Base-by-base conservation (phyloP, 2,888 invertebrate species). In the Octodonta nipae region DNA sequence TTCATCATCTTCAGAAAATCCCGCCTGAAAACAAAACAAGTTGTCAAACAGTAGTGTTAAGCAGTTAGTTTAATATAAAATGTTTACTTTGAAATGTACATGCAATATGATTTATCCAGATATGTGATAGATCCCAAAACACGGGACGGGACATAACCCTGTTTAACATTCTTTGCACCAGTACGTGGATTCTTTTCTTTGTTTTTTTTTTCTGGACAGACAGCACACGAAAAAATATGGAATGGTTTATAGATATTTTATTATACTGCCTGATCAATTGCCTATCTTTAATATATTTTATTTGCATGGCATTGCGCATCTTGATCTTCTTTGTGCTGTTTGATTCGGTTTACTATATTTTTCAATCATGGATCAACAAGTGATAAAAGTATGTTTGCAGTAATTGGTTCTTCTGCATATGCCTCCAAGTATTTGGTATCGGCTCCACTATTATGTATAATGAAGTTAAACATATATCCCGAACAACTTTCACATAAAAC, bases 391-490 rank as follows among this genome's bases (percentile, higher is more conserved):
- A 36, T 26, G 24, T 14, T 30, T 7, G 26, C 20, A 15, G 15
- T 13, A 16, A 15, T 30, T 11, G 35, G 22, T 27, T 15, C 28
- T 4, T 7, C 10, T 14, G 10, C 24, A 13, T 25, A 27, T 8
- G 5, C 10, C 6, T 13, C 13, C 10, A 5, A 5, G 13, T 28
- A 28, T 5, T 28, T 28, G 5, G 28, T 28, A 26, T 10, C 28
- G 5, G 28, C 13, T 15, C 28, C 28, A 6, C 12, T n/a, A n/a
- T n/a, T 28, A 10, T 28, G 5, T 13, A 28, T 28, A 5, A 28
- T 13, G 14, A 14, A 28, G 10, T 28, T 28, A 13, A 13, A 28
- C 3, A 35, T 34, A 17, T 38, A 36, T 28, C 38, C 33, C 10
- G 28, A n/a, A 13, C 26, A 15, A 20, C 35, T 25, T 22, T 13